Base-by-base conservation (phyloP, 2,797 vertebrate species). In the Pampus argenteus region DNA sequence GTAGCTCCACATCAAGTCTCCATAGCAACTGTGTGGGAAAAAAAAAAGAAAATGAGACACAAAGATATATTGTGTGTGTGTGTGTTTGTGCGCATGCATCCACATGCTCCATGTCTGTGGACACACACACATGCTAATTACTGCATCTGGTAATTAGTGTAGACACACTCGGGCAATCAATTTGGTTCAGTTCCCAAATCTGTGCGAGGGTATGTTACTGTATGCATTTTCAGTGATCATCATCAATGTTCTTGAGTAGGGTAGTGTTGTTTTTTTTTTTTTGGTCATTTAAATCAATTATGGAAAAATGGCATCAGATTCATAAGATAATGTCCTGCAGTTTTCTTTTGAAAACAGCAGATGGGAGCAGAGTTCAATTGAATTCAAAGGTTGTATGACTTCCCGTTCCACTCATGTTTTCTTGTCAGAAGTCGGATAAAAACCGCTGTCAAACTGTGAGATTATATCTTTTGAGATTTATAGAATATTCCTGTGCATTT, bases 121-220 rank as follows among this genome's bases (percentile, higher is more conserved):
- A 48, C 54, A 62, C 58, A 72, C 58, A 72, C 60, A 17, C 10
- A 36, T 71, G 74, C 86, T 91, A 91, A 92, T 94, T 88, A 90
- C 71, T 23, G 59, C 87, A 88, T 87, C 78, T 86, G 89, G 72
- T 86, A 90, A 92, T 91, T 88, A 88, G 77, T 60, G 77, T 66
- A 64, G 82, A 82, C 76, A 87, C 50, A 70, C 78, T 86, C 78
- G 26, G 26, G 82, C 77, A 78, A 87, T 90, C 89, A 89, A 81
- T 87, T 83, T 83, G 73, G 48, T 60, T 40, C 49, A 66, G 40
- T 82, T 86, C 40, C 57, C 55, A 13, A 23, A n/a, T 57, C 38
- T 34, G 17, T 20, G 36, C 6, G 11, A 40, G 36, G 22, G 9
- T 48, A 20, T n/a, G 9, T 7, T 25, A 26, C 38, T n/a, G 69